A percentile compares a stretch with the other conserved stretches of the same genome.
Conservation (phyloP, 2,888 invertebrate species). For the Andrena camellia region DNA sequence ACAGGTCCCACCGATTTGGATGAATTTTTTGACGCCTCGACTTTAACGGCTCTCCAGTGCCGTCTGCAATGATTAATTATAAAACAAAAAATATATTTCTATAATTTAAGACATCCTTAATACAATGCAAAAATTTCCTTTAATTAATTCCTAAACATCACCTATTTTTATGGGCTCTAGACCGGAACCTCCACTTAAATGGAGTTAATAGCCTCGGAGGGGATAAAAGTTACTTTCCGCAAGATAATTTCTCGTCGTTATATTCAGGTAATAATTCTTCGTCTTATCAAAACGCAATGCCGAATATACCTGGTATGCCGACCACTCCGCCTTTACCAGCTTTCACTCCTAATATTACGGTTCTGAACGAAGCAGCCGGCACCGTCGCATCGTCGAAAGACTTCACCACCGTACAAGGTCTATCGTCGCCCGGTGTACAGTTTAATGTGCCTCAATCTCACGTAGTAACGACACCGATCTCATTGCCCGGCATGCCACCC, state of each 20-base stretch:
- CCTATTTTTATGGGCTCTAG: too few relatives aligned
- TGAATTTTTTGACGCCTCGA: too few relatives aligned
- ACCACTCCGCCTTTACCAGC: slow-evolving; percentile 74
- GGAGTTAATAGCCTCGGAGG: neutral
- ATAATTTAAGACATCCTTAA: too few relatives aligned
- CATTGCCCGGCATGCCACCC: slow-evolving; percentile 92
- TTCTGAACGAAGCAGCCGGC: slow-evolving; percentile 32
- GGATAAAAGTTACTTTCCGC: neutral
- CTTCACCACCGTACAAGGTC: slow-evolving; percentile 71
- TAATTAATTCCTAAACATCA: too few relatives aligned
- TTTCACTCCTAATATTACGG: slow-evolving; percentile 47
- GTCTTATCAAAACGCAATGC: slow-evolving; percentile 73
- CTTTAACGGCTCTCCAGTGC: too few relatives aligned
- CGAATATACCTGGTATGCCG: slow-evolving; percentile 83
- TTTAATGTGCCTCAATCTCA: slow-evolving; percentile 76
- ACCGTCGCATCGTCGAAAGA: slow-evolving; percentile 58
- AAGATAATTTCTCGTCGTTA: neutral
- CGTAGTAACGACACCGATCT: slow-evolving; percentile 89
- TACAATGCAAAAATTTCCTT: too few relatives aligned
- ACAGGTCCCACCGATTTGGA: too few relatives aligned
- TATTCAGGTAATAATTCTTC: slow-evolving; percentile 49
- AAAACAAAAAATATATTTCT: too few relatives aligned
- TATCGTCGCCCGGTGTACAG: slow-evolving; percentile 80
- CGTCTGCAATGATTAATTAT: too few relatives aligned
- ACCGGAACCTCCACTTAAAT: too few relatives aligned